These are phyloP conservation scores for Diplazon laetatorius DNA, from an alignment of 2,888 invertebrate genomes.

Conservation along the genomic window DNA sequence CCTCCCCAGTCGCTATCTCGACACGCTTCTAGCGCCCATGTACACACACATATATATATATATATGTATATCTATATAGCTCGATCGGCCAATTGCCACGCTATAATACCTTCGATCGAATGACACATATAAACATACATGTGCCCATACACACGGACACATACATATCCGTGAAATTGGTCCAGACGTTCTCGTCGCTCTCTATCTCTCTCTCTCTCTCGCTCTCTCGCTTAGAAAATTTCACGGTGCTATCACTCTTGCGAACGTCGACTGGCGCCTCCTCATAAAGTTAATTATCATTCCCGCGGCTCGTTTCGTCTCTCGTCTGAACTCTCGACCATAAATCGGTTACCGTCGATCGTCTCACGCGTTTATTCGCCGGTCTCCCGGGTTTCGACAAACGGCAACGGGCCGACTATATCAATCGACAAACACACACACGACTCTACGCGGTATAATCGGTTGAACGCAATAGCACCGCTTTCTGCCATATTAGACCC, in stretches of 20 bases:
- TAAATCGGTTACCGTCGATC: conserved; percentile 46
- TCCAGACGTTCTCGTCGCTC: not conserved
- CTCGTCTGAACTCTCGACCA: not conserved
- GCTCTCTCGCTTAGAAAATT: not conserved
- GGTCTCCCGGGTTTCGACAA: conserved; percentile 5
- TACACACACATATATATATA: too few species aligned
- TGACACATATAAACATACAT: too few species aligned
- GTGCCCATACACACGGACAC: too few species aligned
- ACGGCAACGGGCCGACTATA: conserved; percentile 23
- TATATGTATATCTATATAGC: too few species aligned
- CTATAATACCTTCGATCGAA: too few species aligned
- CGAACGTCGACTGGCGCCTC: conserved; percentile 75
- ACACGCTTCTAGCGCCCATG: not conserved
- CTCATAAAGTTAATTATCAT: conserved; percentile 77
- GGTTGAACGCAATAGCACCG: conserved; percentile 48
- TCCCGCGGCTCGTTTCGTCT: conserved; percentile 62
- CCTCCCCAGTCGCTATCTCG: conserved; percentile 12
- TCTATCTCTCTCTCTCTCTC: not conserved
- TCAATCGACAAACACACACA: too few species aligned
- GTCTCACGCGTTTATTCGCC: conserved; percentile 10
- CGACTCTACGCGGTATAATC: conserved; percentile 7
- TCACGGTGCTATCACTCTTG: not conserved
- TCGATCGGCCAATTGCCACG: not conserved
- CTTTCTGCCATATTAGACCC: conserved; percentile 36
- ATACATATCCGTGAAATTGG: too few species aligned